Conservation (phyloP, 2,797 vertebrate species). For the Cyclopterus lumpus region DNA sequence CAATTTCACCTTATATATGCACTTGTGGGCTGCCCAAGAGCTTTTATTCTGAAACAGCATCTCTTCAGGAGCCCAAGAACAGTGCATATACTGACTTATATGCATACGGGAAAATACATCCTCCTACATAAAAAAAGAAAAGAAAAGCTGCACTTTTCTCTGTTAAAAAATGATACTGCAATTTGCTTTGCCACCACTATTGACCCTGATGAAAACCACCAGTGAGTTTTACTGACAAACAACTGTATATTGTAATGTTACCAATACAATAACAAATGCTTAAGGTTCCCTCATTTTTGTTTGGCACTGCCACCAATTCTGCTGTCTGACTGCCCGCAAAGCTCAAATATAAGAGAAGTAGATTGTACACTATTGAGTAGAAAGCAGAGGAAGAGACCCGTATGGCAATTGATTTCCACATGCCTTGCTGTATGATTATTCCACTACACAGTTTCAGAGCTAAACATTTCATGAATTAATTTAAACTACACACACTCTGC, state of each 20-base stretch:
- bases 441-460: constrained; percentile 10
- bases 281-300: not conserved
- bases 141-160: not conserved
- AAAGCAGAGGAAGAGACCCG: not conserved
- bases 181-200: not conserved
- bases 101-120: not conserved
- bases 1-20: constrained; percentile 44
- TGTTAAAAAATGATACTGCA: not conserved
- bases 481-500: constrained; percentile 36
- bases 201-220: not conserved
- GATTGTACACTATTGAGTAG: not conserved
- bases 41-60: constrained; percentile 22
- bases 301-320: not conserved
- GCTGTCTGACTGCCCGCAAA: not conserved
- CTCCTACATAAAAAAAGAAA: not conserved
- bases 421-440: constrained; percentile 32
- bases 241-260: not conserved
- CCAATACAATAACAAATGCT: not conserved
- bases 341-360: not conserved
- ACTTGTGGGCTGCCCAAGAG: constrained; percentile 19
- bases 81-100: not conserved
- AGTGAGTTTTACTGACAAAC: not conserved
- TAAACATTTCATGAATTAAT: constrained; percentile 36
- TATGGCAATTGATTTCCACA: constrained; percentile 15
- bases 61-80: constrained; percentile 1